Percentiles rank a stretch among this genome's conserved stretches.
These are phyloP conservation scores for Atta texana DNA, from an alignment of 1,140 invertebrate species.

Conservation along the genomic window DNA sequence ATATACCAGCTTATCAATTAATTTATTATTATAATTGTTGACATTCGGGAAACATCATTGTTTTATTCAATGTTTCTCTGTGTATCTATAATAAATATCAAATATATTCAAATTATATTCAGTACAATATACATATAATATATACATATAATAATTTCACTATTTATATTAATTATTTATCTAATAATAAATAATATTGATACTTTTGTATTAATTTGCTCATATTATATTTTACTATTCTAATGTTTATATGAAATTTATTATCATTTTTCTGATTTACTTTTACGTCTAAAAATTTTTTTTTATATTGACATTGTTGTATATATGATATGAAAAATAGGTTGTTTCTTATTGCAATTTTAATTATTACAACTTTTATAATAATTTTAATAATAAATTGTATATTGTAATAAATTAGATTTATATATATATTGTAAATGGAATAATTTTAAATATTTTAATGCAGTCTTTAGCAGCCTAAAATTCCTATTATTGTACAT, in stretches of 20 bases:
- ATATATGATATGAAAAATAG: not conserved
- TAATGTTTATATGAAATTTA: not conserved
- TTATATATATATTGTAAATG: not conserved
- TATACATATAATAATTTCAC: not conserved
- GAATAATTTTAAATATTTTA: not conserved
- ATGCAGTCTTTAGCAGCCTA: not conserved
- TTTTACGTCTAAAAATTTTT: not conserved
- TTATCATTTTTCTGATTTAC: not conserved
- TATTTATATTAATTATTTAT: slow-evolving; percentile 17
- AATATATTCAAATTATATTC: not conserved
- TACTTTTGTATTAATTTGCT: not conserved
- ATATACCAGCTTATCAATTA: not conserved
- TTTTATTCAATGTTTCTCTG: not conserved
- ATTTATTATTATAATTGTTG: not conserved
- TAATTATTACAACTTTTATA: not conserved
- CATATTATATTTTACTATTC: not conserved
- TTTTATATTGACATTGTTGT: not conserved
- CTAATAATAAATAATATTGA: not conserved
- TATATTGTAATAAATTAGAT: not conserved
- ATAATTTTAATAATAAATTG: not conserved
- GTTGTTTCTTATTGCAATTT: not conserved
- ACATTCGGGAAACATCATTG: not conserved
- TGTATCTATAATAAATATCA: not conserved
- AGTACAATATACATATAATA: not conserved
- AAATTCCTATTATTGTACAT: not conserved